These are phyloP conservation scores for Thelaira solivaga DNA, from an alignment of 2,888 invertebrate genomes.

Conservation along the genomic window DNA sequence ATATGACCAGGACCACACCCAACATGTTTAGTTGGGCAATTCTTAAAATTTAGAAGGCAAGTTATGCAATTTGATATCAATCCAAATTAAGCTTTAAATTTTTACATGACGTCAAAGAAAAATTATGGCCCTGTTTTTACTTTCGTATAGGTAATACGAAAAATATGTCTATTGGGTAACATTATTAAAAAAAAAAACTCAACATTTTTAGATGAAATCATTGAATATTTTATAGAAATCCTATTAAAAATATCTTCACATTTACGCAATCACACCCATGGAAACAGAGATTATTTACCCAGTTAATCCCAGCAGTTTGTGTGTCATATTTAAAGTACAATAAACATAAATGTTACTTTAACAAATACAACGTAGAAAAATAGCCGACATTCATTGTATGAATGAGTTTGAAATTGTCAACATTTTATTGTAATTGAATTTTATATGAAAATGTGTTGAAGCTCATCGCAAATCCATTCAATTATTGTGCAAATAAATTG, in stretches of 20 bases:
- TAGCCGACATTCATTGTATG: background rate
- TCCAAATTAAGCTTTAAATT: too few species aligned
- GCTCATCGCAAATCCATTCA: slow-evolving; percentile 49
- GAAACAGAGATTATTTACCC: background rate
- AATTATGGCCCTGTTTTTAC: too few species aligned
- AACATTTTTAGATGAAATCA: background rate
- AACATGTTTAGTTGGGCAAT: too few species aligned
- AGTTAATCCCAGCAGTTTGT: background rate
- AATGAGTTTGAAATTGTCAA: slow-evolving; percentile 5
- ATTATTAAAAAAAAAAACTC: slow-evolving; percentile 5
- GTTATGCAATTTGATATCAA: too few species aligned
- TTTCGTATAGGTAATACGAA: too few species aligned
- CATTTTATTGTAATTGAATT: slow-evolving; percentile 37
- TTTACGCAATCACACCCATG: background rate
- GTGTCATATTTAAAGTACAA: background rate
- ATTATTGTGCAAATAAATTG: slow-evolving; percentile 45
- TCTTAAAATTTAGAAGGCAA: too few species aligned
- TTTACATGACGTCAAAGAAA: too few species aligned
- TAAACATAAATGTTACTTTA: background rate
- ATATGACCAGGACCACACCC: too few species aligned
- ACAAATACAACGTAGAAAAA: background rate
- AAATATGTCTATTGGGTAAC: background rate
- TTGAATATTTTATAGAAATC: slow-evolving; percentile 35
- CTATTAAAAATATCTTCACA: slow-evolving; percentile 23
- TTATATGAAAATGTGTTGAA: slow-evolving; percentile 23